Evolutionary conservation across 2,797 vertebrate genomes (phyloP), one percentile per base, ranked within the genome.

Genomic region (Notolabrus celidotus): DNA sequence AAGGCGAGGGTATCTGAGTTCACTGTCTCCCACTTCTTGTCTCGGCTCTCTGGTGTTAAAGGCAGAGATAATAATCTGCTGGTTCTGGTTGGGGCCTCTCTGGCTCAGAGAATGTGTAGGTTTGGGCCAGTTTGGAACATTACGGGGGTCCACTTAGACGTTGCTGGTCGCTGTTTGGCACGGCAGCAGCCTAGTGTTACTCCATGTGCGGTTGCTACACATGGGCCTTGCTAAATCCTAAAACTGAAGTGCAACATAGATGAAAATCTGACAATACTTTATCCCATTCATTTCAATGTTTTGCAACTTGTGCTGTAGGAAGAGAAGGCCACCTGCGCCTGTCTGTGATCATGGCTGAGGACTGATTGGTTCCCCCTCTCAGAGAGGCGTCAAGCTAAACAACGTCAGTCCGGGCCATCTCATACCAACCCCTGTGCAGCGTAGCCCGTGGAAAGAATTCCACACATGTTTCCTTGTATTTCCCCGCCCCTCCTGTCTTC

Each of bases 1-100:
- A 69, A 71, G 80, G 67, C 71, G 66, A 84, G 91, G 90, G 88
- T 90, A 91, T 92, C 86, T 86, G 80, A 93, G 88, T 93, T 91
- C 91, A 92, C 84, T 68, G 85, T 83, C 84, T 84, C 58, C 19
- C 16, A 50, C 78, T 53, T 51, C 85, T 79, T 46, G 62, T 69
- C 71, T 83, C 51, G 46, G 60, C 76, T 67, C 71, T 82, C 77
- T 57, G 39, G 34, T 45, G 74, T 85, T 70, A 59, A 82, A 83
- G 74, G 73, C 77, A 59, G 73, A 76, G 85, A 88, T 88, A 42
- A 63, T 85, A 83, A 85, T 86, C 82, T 76, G 77, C 76, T 75
- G 78, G 66, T 88, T 85, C 79, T 86, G 72, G 63, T 79, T 79
- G 63, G 56, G 66, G 57, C n/a, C 50, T 63, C 29, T 29, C 67